Evolutionary conservation across 2,888 invertebrate species (phyloP).

Genomic region (Petrolisthes cinctipes): DNA sequence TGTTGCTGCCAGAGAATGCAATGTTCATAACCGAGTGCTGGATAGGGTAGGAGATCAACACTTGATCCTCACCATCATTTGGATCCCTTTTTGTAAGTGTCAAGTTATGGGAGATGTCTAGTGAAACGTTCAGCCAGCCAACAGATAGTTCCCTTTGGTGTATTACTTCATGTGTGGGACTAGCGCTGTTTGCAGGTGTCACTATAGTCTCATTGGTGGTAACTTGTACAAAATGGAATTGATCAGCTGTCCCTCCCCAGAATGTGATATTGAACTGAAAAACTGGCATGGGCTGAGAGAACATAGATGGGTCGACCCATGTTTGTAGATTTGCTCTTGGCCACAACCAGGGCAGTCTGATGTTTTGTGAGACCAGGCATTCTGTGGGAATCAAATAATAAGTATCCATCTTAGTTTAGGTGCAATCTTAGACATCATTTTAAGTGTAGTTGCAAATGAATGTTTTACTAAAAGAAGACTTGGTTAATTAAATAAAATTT

Average conservation of each 20-base stretch:
- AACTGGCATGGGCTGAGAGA: background rate
- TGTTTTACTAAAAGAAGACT: no score
- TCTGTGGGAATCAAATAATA: background rate
- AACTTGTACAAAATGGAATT: background rate
- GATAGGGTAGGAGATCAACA: background rate
- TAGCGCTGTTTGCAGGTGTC: background rate
- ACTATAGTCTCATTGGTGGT: background rate
- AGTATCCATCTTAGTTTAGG: no score
- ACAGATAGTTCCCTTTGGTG: background rate
- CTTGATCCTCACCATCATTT: background rate
- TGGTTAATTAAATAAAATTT: no score
- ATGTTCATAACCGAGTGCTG: background rate
- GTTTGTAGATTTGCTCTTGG: background rate
- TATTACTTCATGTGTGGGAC: background rate
- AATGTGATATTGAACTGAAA: background rate
- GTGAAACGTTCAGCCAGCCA: background rate
- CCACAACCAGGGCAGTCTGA: background rate
- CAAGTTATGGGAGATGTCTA: background rate
- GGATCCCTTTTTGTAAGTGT: background rate
- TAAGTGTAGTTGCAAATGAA: no score
- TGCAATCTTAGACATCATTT: no score
- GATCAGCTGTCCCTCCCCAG: background rate
- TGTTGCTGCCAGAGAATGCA: slow-evolving; percentile 14
- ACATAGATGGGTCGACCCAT: background rate
- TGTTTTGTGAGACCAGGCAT: background rate